Evolutionary conservation across 2,113 vertebrate species (phyloP), one percentile per base, ranked within the genome.

Genomic region (Dendropsophus ebraccatus): DNA sequence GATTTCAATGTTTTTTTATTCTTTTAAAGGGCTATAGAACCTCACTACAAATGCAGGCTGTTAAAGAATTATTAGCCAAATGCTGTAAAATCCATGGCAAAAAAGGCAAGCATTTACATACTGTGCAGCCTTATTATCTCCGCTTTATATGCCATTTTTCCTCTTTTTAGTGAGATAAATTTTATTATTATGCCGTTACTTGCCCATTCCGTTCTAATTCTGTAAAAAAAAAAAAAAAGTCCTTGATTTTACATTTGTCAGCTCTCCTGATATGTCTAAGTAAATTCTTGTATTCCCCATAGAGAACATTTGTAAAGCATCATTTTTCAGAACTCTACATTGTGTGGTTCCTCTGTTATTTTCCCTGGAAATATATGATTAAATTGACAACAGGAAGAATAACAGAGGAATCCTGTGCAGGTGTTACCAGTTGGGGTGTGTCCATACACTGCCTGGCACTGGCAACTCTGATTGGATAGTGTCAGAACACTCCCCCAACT

Each of bases 41-140:
- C 25, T 73, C 78, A 86, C 72, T 80, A 82, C 12, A 69, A 67
- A 17, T 35, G 70, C 80, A 82, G 73, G 70, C 82, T 84, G 0
- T 85, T 69, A 87, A 81, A 47, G 28, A 35, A 72, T 67, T 85
- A 85, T 85, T 69, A 54, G 74, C 41, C 49, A 41, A 69, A 85
- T 69, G 47, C 35, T 69, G 45, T 47, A 52, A 67, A 75, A 84
- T 23, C n/a, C 23, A 23, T 47, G 12, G 35, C 19, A 47, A 52
- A 75, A 28, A 73, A 14, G n/a, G 8, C 50, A 65, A 35, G 58
- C 45, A 41, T 83, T 45, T 30, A 28, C 21, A 52, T 62, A 21
- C 6, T 23, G 32, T 25, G 21, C 74, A 35, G 70, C 21, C n/a
- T 47, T 58, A 84, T 84, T 54, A 37, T 14, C 21, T 21, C 58